Conservation (phyloP, 2,797 vertebrate species). For the Gymnothorax reevesii region DNA sequence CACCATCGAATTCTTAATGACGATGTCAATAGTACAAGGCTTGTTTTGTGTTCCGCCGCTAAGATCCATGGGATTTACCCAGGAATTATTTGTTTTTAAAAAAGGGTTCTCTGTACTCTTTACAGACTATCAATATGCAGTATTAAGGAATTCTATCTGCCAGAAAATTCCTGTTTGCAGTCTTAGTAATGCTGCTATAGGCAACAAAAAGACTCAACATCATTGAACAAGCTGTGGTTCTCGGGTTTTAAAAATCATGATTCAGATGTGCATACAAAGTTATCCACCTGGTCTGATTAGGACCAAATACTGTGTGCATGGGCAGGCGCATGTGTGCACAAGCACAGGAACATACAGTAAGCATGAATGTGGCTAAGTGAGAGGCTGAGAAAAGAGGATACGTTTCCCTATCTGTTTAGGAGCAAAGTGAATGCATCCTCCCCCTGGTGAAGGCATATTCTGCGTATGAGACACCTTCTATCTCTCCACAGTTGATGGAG, state of each 20-base stretch:
- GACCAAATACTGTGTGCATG: background rate
- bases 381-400: background rate
- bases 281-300: background rate
- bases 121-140: background rate
- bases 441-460: background rate
- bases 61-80: background rate
- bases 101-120: background rate
- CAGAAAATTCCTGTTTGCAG: background rate
- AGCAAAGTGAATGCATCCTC: background rate
- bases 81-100: background rate
- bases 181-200: background rate
- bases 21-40: background rate
- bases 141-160: background rate
- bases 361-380: background rate
- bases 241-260: background rate
- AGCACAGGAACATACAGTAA: background rate
- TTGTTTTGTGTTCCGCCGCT: background rate
- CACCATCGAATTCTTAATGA: background rate
- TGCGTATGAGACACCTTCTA: background rate
- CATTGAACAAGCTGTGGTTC: background rate
- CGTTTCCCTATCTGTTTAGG: no score
- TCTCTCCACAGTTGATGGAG: background rate
- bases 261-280: background rate
- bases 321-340: background rate
- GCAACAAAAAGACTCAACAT: background rate